Percentiles rank a stretch among this genome's conserved stretches.
Conservation (phyloP, 2,797 vertebrate species). For the Sebastiscus tertius region DNA sequence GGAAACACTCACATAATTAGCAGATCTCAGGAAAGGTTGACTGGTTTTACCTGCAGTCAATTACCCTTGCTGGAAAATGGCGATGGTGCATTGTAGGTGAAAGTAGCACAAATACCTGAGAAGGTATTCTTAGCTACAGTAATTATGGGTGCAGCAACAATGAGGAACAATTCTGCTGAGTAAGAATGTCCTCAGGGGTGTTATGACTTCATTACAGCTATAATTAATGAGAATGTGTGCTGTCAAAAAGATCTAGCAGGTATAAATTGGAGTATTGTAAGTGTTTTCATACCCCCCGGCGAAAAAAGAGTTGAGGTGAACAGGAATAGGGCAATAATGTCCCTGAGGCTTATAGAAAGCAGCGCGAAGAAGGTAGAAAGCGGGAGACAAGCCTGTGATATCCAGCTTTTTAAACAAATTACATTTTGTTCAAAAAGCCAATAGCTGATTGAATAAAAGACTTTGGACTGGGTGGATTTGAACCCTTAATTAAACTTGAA, state of each 20-base stretch:
- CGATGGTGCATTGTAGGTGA: background rate
- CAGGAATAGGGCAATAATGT: background rate
- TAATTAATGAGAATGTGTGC: background rate
- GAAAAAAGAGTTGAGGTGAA: background rate
- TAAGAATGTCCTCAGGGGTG: background rate
- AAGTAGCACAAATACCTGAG: slow-evolving; percentile 31
- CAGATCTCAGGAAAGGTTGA: background rate
- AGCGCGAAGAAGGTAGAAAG: background rate
- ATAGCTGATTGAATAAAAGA: background rate
- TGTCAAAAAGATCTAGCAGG: background rate
- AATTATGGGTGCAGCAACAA: slow-evolving; percentile 9
- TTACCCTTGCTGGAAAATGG: background rate
- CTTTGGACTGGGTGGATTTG: background rate
- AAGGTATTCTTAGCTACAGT: slow-evolving; percentile 3
- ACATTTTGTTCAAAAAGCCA: background rate
- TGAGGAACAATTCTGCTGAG: background rate
- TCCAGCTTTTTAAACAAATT: background rate
- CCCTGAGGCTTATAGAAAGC: background rate
- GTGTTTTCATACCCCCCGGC: background rate
- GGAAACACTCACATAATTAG: background rate
- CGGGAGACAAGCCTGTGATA: background rate
- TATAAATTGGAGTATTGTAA: background rate
- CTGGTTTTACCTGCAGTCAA: background rate
- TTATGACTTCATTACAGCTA: background rate
- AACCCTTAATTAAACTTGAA: background rate